These are phyloP conservation scores for Montifringilla adamsi DNA, from an alignment of 2,113 vertebrate species.

Conservation along the genomic window DNA sequence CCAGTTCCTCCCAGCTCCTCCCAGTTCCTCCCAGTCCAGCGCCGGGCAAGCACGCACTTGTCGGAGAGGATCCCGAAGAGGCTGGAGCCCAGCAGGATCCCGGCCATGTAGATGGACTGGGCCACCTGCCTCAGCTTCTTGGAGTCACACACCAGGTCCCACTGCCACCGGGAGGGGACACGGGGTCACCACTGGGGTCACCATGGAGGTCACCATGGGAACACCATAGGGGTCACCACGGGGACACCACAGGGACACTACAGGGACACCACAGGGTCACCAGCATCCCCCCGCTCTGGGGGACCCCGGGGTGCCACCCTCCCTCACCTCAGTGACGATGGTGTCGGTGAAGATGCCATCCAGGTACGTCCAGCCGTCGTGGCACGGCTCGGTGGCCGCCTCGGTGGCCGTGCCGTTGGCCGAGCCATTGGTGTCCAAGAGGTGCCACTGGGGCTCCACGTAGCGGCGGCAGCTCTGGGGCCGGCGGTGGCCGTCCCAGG, in stretches of 20 bases:
- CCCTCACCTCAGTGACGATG: neutral
- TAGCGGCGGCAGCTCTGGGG: slow-evolving; percentile 66
- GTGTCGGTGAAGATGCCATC: neutral
- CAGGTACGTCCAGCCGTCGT: neutral
- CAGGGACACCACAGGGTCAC: neutral
- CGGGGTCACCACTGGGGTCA: neutral
- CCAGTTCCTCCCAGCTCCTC: neutral
- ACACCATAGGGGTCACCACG: neutral
- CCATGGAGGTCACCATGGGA: neutral
- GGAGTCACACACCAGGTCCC: neutral
- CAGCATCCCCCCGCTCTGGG: accelerated
- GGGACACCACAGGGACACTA: neutral
- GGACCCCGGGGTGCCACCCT: accelerated
- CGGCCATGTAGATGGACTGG: neutral
- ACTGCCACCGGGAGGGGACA: neutral
- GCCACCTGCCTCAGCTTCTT: neutral
- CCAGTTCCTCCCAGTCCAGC: neutral
- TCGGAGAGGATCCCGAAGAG: neutral
- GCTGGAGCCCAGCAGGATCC: neutral
- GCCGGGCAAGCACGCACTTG: neutral
- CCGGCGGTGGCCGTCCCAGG: neutral
- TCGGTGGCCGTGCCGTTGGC: neutral
- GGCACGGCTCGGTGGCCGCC: neutral
- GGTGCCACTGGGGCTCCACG: neutral
- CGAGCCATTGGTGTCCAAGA: neutral